Base-by-base conservation (phyloP, 2,888 invertebrate species). In the Bombylius discolor region DNA sequence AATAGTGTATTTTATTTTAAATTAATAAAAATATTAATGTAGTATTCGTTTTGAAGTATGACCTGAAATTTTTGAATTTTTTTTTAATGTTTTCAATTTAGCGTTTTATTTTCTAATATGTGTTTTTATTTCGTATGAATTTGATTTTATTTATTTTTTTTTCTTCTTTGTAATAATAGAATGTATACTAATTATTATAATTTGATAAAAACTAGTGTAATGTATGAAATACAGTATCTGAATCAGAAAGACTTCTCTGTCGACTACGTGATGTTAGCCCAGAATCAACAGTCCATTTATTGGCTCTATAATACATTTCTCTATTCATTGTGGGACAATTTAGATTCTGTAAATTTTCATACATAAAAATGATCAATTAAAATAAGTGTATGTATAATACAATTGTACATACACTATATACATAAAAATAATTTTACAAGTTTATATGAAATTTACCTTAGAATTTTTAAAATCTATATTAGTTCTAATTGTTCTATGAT, bases 401-500 rank as follows among this genome's bases (percentile, higher is more conserved):
- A n/a, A n/a, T n/a, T n/a, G n/a, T n/a, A n/a, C n/a, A n/a, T n/a
- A n/a, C n/a, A n/a, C n/a, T n/a, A n/a, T n/a, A 23, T 23, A 23
- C 9, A 23, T 23, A 23, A 23, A 23, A 23, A 23, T 23, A 23
- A 23, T 23, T 23, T 23, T 23, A 63, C 23, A 23, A 23, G 23
- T 23, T 23, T 23, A 23, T 23, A 23, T 23, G 23, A 23, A 23
- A 23, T 66, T 67, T 60, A 75, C 76, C 72, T 76, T 76, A 68
- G 77, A 76, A 71, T 84, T 86, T 75, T 83, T 86, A 78, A 96
- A 95, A 79, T 97, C 94, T 74, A 98, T 97, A 75, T 98, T 98
- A 65, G 97, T 97, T 69, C 97, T 82, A 69, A 97, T 86, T 56
- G 95, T 91, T 70, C 97, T 83, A 71, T 94, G 90, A 74, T 97